Evolutionary conservation across 2,797 vertebrate genomes (phyloP).

Genomic region (Coreius guichenoti): DNA sequence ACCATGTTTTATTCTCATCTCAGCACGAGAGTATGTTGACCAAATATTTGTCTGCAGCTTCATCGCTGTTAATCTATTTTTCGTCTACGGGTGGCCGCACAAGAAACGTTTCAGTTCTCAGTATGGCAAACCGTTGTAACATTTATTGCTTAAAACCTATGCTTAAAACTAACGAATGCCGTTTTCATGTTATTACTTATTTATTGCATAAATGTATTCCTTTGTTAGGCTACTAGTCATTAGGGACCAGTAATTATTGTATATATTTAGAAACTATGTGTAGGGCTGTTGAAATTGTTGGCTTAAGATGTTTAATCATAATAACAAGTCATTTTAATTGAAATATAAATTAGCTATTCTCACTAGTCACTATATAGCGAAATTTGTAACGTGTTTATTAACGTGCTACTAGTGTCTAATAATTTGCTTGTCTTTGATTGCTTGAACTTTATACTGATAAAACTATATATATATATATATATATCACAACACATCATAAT

Average conservation of each 20-base stretch:
- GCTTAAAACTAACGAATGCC: neutral
- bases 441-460: too few species aligned
- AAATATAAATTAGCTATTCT: neutral
- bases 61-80: conserved; percentile 27
- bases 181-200: neutral
- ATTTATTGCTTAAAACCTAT: neutral
- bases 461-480: too few species aligned
- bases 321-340: neutral
- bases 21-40: conserved; percentile 42
- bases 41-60: conserved; percentile 53
- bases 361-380: too few species aligned
- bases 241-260: neutral
- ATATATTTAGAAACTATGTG: neutral
- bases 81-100: conserved; percentile 27
- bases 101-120: conserved; percentile 36
- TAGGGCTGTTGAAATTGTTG: neutral
- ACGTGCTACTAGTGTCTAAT: neutral
- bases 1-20: conserved; percentile 35
- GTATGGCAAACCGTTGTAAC: neutral
- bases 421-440: neutral
- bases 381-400: neutral
- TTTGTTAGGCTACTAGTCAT: neutral
- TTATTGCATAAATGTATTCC: neutral
- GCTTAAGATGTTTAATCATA: neutral
- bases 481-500: neutral